These are phyloP conservation scores for Semicossyphus pulcher DNA, from an alignment of 2,113 vertebrate species.

Conservation along the genomic window DNA sequence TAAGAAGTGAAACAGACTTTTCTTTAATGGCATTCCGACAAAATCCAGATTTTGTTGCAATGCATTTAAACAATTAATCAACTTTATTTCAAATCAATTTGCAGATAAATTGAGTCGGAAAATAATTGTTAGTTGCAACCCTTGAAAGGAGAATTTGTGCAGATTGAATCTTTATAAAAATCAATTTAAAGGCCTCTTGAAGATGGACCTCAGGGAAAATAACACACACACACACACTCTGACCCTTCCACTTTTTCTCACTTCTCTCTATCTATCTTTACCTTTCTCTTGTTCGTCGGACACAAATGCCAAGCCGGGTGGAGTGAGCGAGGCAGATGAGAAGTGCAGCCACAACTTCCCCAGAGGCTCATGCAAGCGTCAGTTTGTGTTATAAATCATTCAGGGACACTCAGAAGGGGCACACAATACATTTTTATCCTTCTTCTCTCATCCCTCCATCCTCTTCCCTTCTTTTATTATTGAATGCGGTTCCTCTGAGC, in stretches of 20 bases:
- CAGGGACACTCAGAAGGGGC: slow-evolving; percentile 70
- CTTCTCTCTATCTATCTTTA: slow-evolving; percentile 13
- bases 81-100: too few species aligned
- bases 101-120: too few species aligned
- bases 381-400: slow-evolving; percentile 82
- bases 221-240: neutral
- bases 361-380: slow-evolving; percentile 73
- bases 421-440: slow-evolving; percentile 72
- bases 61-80: too few species aligned
- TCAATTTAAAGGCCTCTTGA: too few species aligned
- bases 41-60: neutral
- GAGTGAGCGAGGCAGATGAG: slow-evolving; percentile 37
- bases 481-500: slow-evolving; percentile 57
- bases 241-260: neutral
- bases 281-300: slow-evolving; percentile 28
- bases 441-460: slow-evolving; percentile 61
- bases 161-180: neutral
- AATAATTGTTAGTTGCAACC: too few species aligned
- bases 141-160: too few species aligned
- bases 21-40: neutral
- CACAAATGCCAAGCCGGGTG: slow-evolving; percentile 51
- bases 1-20: neutral
- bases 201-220: too few species aligned
- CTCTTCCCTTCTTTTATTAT: slow-evolving; percentile 70
- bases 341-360: slow-evolving; percentile 69